Evolutionary conservation across 2,797 vertebrate genomes (phyloP), one percentile per base, ranked within the genome.

Genomic region (Mycteria americana): DNA sequence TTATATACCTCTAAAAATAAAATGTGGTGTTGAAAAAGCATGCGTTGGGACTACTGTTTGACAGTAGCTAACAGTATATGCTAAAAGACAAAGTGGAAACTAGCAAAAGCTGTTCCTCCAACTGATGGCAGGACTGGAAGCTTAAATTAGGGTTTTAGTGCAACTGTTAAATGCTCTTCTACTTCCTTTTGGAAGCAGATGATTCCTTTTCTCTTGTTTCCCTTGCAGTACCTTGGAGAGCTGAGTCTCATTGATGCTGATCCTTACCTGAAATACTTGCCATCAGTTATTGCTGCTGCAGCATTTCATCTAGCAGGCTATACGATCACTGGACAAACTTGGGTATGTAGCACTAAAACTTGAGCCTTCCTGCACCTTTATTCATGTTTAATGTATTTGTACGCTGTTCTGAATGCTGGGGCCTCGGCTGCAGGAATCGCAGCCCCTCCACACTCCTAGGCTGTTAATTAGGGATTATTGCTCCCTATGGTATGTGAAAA

Each of bases 211-310:
- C 18, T 91, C 18, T 75, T 1, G 0, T 70, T 97, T 95, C 88
- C 6, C 16, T 84, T 93, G 73, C 95, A 99, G 99, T 99, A 99
- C 96, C 98, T 99, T 22, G 99, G 99, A 41, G 99, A 99, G 96
- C 97, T 99, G 79, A 99, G 99, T 93, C 95, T 99, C 83, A 98
- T 99, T 9, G 99, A 99, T 90, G 99, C 99, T 0, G 99, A 99
- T 65, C 98, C 99, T 13, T 99, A 99, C 96, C 95, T 99, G 91
- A 99, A 99, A 95, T 99, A 99, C 79, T 96, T 99, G 67, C 99
- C 99, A 4, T 99, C 99, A 9, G 97, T 99, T 39, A 98, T 97
- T 4, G 99, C 99, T 37, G 99, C 99, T 64, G 99, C 99, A 3
- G 99, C 99, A 11, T 99, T 99, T 85, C 89, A 97, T 39, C 93